These are phyloP conservation scores for Chaitophorus viminalis DNA, from an alignment of 2,888 invertebrate genomes.

Conservation along the genomic window DNA sequence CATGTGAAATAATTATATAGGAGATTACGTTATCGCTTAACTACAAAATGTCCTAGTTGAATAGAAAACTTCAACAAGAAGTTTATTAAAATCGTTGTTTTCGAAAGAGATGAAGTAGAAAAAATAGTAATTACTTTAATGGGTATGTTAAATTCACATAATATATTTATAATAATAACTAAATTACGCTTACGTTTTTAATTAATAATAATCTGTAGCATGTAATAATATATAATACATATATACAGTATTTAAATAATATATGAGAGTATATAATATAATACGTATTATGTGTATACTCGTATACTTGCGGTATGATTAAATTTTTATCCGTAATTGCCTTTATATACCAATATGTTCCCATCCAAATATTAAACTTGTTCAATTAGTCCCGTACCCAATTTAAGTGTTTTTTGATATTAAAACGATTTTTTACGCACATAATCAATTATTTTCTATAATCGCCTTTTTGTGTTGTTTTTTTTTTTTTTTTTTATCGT, in stretches of 20 bases:
- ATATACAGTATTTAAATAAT: too few species aligned
- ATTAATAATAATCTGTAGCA: too few species aligned
- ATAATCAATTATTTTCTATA: slow-evolving; percentile 42
- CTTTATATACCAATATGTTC: slow-evolving; percentile 6
- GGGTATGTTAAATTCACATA: too few species aligned
- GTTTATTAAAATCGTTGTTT: too few species aligned
- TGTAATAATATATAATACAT: background rate
- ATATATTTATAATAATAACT: background rate
- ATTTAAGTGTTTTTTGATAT: slow-evolving; percentile 51
- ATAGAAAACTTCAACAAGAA: background rate
- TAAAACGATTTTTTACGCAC: slow-evolving; percentile 48
- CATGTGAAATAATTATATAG: background rate
- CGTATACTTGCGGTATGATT: background rate
- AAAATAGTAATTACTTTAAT: background rate
- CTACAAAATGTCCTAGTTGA: too few species aligned
- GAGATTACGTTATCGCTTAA: background rate
- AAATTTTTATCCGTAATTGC: slow-evolving; percentile 33
- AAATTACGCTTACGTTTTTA: slow-evolving; percentile 11
- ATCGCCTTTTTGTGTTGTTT: slow-evolving; percentile 18
- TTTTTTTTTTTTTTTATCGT: slow-evolving; percentile 23
- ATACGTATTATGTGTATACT: too few species aligned
- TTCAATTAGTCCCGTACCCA: slow-evolving; percentile 52
- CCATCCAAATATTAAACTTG: slow-evolving; percentile 30
- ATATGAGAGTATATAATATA: too few species aligned
- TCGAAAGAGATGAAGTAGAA: background rate